Evolutionary conservation across 2,888 invertebrate genomes (phyloP), one percentile per base, ranked within the genome.

Genomic region (Acheta domesticus): DNA sequence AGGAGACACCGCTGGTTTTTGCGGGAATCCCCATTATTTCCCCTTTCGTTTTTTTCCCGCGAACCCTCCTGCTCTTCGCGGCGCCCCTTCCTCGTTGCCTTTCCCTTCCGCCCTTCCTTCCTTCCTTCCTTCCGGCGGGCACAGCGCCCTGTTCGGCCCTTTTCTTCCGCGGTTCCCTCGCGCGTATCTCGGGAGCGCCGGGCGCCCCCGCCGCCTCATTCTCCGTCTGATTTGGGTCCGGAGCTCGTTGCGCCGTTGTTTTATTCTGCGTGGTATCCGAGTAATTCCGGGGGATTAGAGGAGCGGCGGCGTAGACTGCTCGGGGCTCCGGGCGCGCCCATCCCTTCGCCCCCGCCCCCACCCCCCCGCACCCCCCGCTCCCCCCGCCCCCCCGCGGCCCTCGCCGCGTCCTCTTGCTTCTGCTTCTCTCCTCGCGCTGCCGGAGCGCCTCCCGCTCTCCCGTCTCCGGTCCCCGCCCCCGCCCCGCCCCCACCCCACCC

Each of bases 251-350:
- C 21, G 75, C 73, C 80, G 78, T 77, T 78, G 80, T 78, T 80
- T 80, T 80, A 80, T 80, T 78, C 80, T 48, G 76, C 78, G 78
- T 73, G 74, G 79, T 79, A 77, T 77, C 79, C 77, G 76, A 74
- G 77, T 79, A 79, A 79, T 79, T 77, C 79, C 79, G 20, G 48
- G 49, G 79, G 79, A 79, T 79, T 79, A 79, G 75, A 49, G 36
- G 19, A 36, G 76, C 76, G 76, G 62, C 62, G 62, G 62, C 62
- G 62, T 62, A 62, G 62, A 62, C 62, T 62, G 62, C 62, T 62
- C 14, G 16, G 62, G n/a, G 62, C 62, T 14, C 62, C 16, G 16
- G 16, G n/a, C 16, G 16, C 62, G n/a, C 62, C 62, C n/a, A 5
- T 5, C 62, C n/a, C 62, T 4, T 62, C 62, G n/a, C 62, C 62